These are phyloP conservation scores for Thysanoteuthis rhombus DNA, from an alignment of 2,888 invertebrate genomes.

Conservation along the genomic window DNA sequence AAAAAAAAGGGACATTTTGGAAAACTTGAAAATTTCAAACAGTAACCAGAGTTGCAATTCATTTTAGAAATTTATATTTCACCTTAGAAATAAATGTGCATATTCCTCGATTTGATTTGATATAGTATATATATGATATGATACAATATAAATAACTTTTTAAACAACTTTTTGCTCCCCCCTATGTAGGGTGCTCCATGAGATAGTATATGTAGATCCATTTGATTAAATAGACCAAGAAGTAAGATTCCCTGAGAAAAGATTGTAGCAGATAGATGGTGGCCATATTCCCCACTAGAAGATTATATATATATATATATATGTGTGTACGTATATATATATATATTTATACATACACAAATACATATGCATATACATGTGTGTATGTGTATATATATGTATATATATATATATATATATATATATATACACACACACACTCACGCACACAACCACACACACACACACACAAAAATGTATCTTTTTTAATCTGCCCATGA, in stretches of 20 bases:
- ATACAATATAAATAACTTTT: constrained; percentile 1
- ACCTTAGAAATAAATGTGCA: neutral
- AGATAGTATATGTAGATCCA: neutral
- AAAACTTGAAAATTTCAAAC: constrained; percentile 12
- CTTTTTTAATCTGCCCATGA: neutral
- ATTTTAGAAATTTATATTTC: neutral
- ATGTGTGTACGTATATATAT: too few relatives aligned
- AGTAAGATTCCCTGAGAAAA: constrained; percentile 27
- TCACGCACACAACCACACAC: neutral
- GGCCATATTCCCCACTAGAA: neutral
- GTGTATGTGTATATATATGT: too few relatives aligned
- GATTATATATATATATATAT: neutral
- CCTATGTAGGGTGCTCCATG: neutral
- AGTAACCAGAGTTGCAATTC: neutral
- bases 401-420: too few relatives aligned
- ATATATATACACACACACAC: neutral
- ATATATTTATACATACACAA: too few relatives aligned
- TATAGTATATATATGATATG: constrained; percentile 13
- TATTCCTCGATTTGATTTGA: constrained; percentile 12
- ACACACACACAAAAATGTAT: neutral
- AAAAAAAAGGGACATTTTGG: neutral
- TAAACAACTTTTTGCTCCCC: neutral
- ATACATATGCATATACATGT: too few relatives aligned
- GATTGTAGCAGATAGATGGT: neutral
- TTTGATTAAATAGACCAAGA: constrained; percentile 15